Evolutionary conservation across 2,113 vertebrate species (phyloP), one percentile per base, ranked within the genome.

Genomic region (Myrmecophaga tridactyla): DNA sequence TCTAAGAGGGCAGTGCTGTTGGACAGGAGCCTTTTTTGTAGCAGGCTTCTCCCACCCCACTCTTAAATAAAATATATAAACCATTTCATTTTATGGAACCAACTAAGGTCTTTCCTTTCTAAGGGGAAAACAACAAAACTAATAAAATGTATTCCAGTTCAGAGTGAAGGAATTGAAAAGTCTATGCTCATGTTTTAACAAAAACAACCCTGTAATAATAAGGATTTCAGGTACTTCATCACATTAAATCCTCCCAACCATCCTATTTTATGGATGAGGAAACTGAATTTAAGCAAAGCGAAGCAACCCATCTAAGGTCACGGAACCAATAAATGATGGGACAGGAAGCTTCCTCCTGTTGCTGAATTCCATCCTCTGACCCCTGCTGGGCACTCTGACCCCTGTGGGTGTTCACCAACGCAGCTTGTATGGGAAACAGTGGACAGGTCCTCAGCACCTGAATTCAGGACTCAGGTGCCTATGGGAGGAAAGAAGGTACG

Each of bases 381-480:
- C 27, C 63, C 60, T 29, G n/a, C 29, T 23, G 7, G 2, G 39
- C 11, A n/a, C n/a, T n/a, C n/a, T n/a, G n/a, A n/a, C n/a, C n/a
- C 0, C 1, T 0, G 4, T 14, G 56, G 1, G 0, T 2, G 4
- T 43, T 21, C 43, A 1, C 5, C 43, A 2, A 0, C 2, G 1
- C 1, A 18, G 13, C 23, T 20, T 36, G n/a, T 9, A 39, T 1
- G 25, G 75, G 77, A 27, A 43, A 8, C 2, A 1, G 11, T 7
- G 6, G 12, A 27, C 0, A 9, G 0, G 7, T 34, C 12, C 1
- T 9, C 43, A 41, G 39, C 3, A 18, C 51, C 46, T 17, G 18
- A 3, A 14, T n/a, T 58, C 6, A 27, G 34, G 60, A 92, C 20
- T 18, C 84, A 34, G 65, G 39, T 23, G 11, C 53, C 43, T n/a